These are phyloP conservation scores for Talpa occidentalis DNA, from an alignment of 2,113 vertebrate genomes.

Conservation along the genomic window DNA sequence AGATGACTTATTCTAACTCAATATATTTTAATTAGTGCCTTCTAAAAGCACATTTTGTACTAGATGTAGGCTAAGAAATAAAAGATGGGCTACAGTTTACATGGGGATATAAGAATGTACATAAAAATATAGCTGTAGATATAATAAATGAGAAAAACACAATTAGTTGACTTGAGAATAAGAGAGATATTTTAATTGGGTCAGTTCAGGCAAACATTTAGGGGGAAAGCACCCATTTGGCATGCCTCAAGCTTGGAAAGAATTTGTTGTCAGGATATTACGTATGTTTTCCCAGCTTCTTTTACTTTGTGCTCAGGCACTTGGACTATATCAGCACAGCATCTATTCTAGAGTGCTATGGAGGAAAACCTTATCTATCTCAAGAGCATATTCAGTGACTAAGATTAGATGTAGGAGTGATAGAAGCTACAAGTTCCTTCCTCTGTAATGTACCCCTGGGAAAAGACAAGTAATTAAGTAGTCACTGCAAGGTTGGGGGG, in stretches of 20 bases:
- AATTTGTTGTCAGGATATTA: not conserved
- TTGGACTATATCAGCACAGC: not conserved
- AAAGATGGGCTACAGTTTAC: not conserved
- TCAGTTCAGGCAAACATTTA: not conserved
- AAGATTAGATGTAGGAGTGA: conserved; percentile 15
- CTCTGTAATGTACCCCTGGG: not conserved
- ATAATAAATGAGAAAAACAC: not conserved
- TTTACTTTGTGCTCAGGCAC: not conserved
- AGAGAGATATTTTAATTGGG: conserved; percentile 35
- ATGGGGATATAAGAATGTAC: not conserved
- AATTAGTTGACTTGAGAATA: not conserved
- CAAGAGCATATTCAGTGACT: not conserved
- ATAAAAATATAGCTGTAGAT: not conserved
- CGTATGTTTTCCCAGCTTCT: not conserved
- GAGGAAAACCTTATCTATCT: not conserved
- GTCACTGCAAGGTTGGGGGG: not conserved
- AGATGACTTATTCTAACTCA: conserved; percentile 44
- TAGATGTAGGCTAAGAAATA: conserved; percentile 12
- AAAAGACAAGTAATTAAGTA: not conserved
- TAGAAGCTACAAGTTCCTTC: not conserved
- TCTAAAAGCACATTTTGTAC: not conserved
- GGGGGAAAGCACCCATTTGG: not conserved
- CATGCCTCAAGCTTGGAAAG: not conserved
- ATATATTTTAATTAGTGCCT: conserved; percentile 51
- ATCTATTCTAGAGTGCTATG: not conserved